Percentiles rank a stretch among this genome's conserved stretches.
These are phyloP conservation scores for Tamias sibiricus DNA, from an alignment of 2,113 vertebrate species.

Conservation along the genomic window DNA sequence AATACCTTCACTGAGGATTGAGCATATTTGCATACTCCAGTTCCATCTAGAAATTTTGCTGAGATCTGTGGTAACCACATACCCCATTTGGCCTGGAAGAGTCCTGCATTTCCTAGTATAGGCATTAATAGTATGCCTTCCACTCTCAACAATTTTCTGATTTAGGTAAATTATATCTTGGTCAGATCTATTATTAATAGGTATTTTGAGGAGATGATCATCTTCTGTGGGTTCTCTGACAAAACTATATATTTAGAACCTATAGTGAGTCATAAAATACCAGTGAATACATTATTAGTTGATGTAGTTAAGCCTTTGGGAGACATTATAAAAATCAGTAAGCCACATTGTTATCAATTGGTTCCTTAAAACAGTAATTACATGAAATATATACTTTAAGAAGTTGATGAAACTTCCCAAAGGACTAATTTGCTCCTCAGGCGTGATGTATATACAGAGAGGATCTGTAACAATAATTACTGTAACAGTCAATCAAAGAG, in stretches of 20 bases:
- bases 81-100: background rate
- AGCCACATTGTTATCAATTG: background rate
- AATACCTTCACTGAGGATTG: background rate
- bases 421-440: slow-evolving; percentile 46
- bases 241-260: background rate
- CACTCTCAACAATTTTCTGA: background rate
- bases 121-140: background rate
- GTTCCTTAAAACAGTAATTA: slow-evolving; percentile 58
- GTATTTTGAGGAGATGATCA: background rate
- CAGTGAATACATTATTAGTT: slow-evolving; percentile 1
- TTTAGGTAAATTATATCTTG: background rate
- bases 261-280: background rate
- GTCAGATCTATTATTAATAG: background rate
- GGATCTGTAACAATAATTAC: slow-evolving; percentile 37
- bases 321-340: slow-evolving; percentile 29
- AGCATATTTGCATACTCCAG: background rate
- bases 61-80: background rate
- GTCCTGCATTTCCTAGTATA: background rate
- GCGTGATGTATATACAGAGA: background rate
- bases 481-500: slow-evolving; percentile 22
- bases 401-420: slow-evolving; percentile 51
- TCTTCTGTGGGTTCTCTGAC: background rate
- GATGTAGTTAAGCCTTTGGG: slow-evolving; percentile 22
- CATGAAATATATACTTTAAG: slow-evolving; percentile 4
- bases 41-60: background rate